Base-by-base conservation (phyloP, 35 echinoderm and acorn worm species). In the Hemicentrotus pulcherrimus region DNA sequence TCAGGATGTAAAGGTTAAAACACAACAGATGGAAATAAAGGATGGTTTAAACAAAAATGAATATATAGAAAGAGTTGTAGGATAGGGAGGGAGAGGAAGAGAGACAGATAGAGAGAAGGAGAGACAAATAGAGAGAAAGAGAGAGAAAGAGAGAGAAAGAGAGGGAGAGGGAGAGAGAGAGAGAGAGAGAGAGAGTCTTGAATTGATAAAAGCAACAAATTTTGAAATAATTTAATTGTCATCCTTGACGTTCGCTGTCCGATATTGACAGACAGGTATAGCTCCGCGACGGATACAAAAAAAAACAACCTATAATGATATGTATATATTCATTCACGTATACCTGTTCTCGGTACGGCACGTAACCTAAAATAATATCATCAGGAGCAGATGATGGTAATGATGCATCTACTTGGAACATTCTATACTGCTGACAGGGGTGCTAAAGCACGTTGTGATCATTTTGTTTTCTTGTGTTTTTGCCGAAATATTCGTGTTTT, bases 211-310 rank as follows among this genome's bases (percentile, higher is more conserved):
- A 6, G 4, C 65, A 28, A 7, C 22, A 78, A 6, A 78, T 78
- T 78, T 78, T 28, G 65, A n/a, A 78, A 78, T 78, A 28, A n/a
- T 78, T 55, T 78, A 78, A 78, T 78, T n/a, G 65, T 78, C 65
- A 24, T 78, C n/a, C 65, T 78, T 78, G 65, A 78, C 65, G 65
- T 78, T 24, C 19, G 28, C 19, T 22, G 6, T 78, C 28, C 28
- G 22, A 78, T 78, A 22, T 78, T 78, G 65, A 78, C 22, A 78
- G 65, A 78, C 7, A 78, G 24, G 7, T n/a, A 78, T 22, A 78
- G 65, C 65, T 78, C 19, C 22, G 0, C 19, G 5, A 78, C 65
- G n/a, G 19, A 78, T 28, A n/a, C 22, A 78, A n/a, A n/a, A 14
- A 1, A 59, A 70, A 70, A 0, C n/a, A n/a, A n/a, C 61, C 22